These are phyloP conservation scores for Alviniconcha strummeri DNA, from an alignment of 2,888 invertebrate genomes.

Conservation along the genomic window DNA sequence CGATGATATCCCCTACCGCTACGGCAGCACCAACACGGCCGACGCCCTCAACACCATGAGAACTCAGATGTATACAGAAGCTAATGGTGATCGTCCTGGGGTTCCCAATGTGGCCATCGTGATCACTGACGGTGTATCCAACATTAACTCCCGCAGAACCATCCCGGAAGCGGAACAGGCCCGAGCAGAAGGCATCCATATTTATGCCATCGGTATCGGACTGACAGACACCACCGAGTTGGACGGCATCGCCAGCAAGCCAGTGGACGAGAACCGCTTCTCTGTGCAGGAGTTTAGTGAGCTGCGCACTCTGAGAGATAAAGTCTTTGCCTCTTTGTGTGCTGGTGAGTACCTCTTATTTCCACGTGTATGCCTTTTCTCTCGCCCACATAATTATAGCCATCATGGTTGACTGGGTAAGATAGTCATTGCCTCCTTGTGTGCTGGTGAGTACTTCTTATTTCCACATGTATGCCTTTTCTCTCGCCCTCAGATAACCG, in stretches of 20 bases:
- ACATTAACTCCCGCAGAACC: constrained; percentile 49
- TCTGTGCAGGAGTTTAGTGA: constrained; percentile 48
- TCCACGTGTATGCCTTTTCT: not conserved
- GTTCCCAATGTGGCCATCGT: constrained; percentile 57
- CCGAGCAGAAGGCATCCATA: constrained; percentile 43
- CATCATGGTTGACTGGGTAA: constrained; percentile 24
- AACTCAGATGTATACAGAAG: constrained; percentile 49
- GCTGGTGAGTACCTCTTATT: constrained; percentile 37
- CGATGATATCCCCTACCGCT: constrained; percentile 44
- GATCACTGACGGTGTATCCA: constrained; percentile 63
- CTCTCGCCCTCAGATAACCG: not conserved
- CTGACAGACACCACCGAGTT: constrained; percentile 48
- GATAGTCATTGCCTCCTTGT: constrained; percentile 43
- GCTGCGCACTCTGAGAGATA: constrained; percentile 41
- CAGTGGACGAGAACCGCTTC: constrained; percentile 47
- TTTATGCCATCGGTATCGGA: constrained; percentile 53
- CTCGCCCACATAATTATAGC: not conserved
- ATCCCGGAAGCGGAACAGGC: constrained; percentile 47
- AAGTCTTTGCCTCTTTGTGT: constrained; percentile 45
- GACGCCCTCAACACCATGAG: constrained; percentile 53
- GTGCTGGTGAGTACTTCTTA: constrained; percentile 40
- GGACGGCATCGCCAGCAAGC: constrained; percentile 48
- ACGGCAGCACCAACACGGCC: constrained; percentile 62
- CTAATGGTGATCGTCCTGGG: constrained; percentile 55
- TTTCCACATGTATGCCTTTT: not conserved